A percentile compares a stretch with the other conserved stretches of the same genome.
Conservation (phyloP, 2,888 invertebrate genomes). For the Peribatodes rhomboidaria region DNA sequence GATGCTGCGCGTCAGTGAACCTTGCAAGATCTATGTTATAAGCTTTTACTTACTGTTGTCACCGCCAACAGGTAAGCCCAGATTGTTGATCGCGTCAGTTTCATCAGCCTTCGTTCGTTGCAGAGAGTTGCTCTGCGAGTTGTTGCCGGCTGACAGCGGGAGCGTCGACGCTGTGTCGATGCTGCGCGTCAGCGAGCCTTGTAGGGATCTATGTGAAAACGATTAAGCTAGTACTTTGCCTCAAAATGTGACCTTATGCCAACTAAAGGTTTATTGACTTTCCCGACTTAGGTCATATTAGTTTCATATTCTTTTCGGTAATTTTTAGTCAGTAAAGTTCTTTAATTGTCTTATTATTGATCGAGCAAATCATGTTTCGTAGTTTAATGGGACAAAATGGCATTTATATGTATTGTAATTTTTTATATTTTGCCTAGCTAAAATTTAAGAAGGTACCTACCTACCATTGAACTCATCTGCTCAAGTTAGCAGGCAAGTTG, state of each 20-base stretch:
- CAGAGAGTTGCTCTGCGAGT: conserved; percentile 77
- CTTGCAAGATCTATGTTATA: conserved; percentile 73
- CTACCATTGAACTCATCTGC: too few relatives aligned
- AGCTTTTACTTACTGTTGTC: conserved; percentile 54
- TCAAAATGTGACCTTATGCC: neutral
- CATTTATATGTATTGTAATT: too few relatives aligned
- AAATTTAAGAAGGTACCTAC: too few relatives aligned
- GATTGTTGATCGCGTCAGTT: conserved; percentile 78
- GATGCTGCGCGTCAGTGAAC: conserved; percentile 80
- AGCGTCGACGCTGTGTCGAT: conserved; percentile 81
- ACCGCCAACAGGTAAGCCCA: conserved; percentile 74
- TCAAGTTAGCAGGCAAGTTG: too few relatives aligned
- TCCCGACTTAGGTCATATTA: too few relatives aligned
- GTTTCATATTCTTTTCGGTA: too few relatives aligned
- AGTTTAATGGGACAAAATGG: too few relatives aligned
- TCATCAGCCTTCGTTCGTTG: conserved; percentile 79
- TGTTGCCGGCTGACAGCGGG: conserved; percentile 75
- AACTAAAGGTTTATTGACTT: neutral
- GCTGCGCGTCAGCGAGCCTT: conserved; percentile 81
- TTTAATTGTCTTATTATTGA: too few relatives aligned
- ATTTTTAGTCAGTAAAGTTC: too few relatives aligned
- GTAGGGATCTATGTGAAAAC: conserved; percentile 66
- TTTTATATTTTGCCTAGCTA: too few relatives aligned
- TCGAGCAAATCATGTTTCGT: too few relatives aligned
- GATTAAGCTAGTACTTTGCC: neutral